These are phyloP conservation scores for Cathartes aura DNA, from an alignment of 2,113 vertebrate species.

Conservation along the genomic window DNA sequence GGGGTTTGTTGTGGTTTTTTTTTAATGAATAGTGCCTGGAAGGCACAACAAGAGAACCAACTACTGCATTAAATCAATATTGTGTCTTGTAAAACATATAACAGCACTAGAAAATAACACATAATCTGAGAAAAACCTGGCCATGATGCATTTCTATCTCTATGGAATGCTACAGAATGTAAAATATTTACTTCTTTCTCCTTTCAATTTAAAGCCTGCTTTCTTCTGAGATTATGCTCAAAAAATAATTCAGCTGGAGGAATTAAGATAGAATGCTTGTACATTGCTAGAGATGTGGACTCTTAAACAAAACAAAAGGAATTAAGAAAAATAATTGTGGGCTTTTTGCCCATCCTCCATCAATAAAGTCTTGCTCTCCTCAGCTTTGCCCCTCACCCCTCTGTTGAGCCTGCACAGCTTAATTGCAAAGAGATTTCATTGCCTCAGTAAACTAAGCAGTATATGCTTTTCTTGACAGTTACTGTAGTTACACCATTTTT, in stretches of 20 bases:
- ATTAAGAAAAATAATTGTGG: background rate
- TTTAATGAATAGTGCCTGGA: constrained; percentile 43
- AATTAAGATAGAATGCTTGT: background rate
- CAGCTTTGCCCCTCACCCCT: background rate
- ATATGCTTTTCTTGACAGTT: background rate
- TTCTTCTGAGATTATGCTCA: constrained; percentile 4
- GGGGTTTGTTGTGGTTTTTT: background rate
- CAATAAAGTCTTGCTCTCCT: background rate
- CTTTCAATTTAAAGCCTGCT: constrained; percentile 2
- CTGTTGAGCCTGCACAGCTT: background rate
- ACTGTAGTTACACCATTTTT: background rate
- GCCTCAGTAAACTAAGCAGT: background rate
- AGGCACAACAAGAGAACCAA: constrained; percentile 51
- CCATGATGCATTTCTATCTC: constrained; percentile 50
- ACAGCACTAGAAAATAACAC: constrained; percentile 53
- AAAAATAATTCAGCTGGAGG: background rate
- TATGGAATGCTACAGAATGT: constrained; percentile 20
- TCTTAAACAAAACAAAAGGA: background rate
- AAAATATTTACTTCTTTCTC: constrained; percentile 38
- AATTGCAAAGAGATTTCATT: background rate
- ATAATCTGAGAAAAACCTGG: constrained; percentile 57
- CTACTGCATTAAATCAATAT: constrained; percentile 66
- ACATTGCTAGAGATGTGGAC: background rate
- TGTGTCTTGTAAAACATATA: constrained; percentile 66
- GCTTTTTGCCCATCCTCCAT: background rate